Evolutionary conservation across 2,888 invertebrate genomes (phyloP), one percentile per base, ranked within the genome.

Genomic region (Brenthis hecate): DNA sequence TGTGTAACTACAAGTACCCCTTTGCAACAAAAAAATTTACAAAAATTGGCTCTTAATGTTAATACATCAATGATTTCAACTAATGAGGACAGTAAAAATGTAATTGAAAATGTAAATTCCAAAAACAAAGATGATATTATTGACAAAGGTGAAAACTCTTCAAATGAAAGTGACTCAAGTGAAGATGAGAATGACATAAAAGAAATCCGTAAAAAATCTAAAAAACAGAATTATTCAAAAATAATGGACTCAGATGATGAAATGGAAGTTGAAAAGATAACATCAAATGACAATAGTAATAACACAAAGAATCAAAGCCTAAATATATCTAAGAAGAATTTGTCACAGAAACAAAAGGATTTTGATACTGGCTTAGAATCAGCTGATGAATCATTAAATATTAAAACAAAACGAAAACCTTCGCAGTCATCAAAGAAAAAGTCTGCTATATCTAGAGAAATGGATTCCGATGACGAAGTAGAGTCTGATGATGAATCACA

Each of bases 1-100:
- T 88, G 85, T 76, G 67, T 51, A 51, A 83, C 78, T n/a, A 89
- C 89, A 64, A 89, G 89, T 74, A 91, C 91, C 19, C 91, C 91
- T 60, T 77, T 91, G 47, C 89, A 87, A 73, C 83, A 88, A 68
- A 89, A 88, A 74, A 70, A 78, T 14, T 63, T 81, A 2, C 79
- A 81, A 74, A 88, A 84, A 69, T 65, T 84, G 60, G 80, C 74
- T 43, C 77, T 85, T 70, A 82, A 84, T 71, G 82, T 85, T 1
- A 89, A 88, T 69, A 84, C 85, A 63, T 86, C 89, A 36, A 78
- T 84, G n/a, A 85, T 85, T 63, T 75, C 80, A 67, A 76, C 82
- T 19, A 79, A 78, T 55, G 56, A 50, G 4, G 28, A 28, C 11
- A 65, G 36, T 65, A 48, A 61, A 43, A 66, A 66, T 32, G 3